These are phyloP conservation scores for Eustalomyia histrio DNA, from an alignment of 2,888 invertebrate species.

Conservation along the genomic window DNA sequence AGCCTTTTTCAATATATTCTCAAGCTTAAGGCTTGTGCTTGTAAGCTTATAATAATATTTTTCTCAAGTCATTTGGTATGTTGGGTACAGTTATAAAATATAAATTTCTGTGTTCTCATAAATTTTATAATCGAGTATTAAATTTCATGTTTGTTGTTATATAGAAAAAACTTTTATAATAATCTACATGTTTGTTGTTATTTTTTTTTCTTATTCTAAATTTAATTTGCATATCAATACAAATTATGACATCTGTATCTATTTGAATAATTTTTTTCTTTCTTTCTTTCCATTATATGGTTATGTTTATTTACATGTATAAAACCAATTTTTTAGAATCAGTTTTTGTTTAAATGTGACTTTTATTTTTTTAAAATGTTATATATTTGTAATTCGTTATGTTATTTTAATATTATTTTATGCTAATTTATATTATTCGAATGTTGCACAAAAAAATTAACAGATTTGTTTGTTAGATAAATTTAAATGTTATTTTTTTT, in stretches of 20 bases:
- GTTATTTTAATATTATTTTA: constrained; percentile 45
- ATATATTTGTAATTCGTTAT: constrained; percentile 1
- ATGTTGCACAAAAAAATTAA: constrained; percentile 25
- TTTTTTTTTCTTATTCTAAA: constrained; percentile 39
- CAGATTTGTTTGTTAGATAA: constrained; percentile 47
- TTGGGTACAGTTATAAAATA: not conserved
- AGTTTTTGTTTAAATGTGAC: not conserved
- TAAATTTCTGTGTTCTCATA: not conserved
- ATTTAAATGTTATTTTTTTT: constrained; percentile 16
- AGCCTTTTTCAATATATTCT: no score
- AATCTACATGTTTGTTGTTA: constrained; percentile 26
- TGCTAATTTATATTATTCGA: constrained; percentile 48
- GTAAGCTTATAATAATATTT: no score
- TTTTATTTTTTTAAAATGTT: not conserved
- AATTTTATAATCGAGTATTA: constrained; percentile 35
- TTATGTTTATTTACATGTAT: not conserved
- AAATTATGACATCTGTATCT: constrained; percentile 51
- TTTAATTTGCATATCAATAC: constrained; percentile 61
- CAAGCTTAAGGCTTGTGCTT: no score
- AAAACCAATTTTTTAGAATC: not conserved
- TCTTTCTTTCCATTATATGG: not conserved
- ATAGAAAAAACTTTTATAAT: constrained; percentile 27
- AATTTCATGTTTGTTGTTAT: constrained; percentile 41
- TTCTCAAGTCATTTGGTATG: no score
- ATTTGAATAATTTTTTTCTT: not conserved